Evolutionary conservation across 2,888 invertebrate species (phyloP), one percentile per base, ranked within the genome.

Genomic region (Glomeris marginata): DNA sequence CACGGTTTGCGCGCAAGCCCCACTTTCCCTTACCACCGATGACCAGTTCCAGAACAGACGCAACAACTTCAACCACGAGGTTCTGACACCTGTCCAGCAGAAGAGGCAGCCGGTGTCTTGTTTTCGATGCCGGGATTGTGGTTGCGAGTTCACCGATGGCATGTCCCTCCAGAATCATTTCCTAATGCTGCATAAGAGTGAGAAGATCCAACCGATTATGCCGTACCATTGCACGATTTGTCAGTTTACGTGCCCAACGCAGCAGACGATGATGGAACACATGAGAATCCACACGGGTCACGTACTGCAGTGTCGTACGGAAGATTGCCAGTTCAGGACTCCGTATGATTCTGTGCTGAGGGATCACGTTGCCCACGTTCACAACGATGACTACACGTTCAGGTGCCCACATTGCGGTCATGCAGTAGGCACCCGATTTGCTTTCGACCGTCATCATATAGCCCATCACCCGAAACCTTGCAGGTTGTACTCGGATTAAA

Each of bases 141-240:
- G 73, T 52, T 73, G 72, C 62, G 72, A 73, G 60, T 73, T 73
- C 60, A 68, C 69, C 55, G 71, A 73, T 58, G 70, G 71, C 55
- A 62, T 66, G 51, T 72, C 73, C 28, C 63, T 72, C 44, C 70
- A 70, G 60, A 56, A 49, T 2, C 58, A 58, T 36, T 49, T 53
- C 15, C 51, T 57, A 13, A 46, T 57, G 15, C 50, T 56, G 20
- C 58, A 58, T 36, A 54, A 56, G 16, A 54, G 50, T 40, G 54
- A 54, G 35, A 50, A 45, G n/a, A 41, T 49, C 34, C 16, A 33
- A 21, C 37, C 47, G 21, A 20, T 33, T 33, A 33, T 44, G 20
- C 53, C 57, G 49, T 72, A 70, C 60, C 63, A 62, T 52, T 73
- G 72, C 61, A 66, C 67, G 51, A 63, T 71, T 47, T 73, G 72